Base-by-base conservation (phyloP, 2,113 vertebrate species). In the Sapajus apella region DNA sequence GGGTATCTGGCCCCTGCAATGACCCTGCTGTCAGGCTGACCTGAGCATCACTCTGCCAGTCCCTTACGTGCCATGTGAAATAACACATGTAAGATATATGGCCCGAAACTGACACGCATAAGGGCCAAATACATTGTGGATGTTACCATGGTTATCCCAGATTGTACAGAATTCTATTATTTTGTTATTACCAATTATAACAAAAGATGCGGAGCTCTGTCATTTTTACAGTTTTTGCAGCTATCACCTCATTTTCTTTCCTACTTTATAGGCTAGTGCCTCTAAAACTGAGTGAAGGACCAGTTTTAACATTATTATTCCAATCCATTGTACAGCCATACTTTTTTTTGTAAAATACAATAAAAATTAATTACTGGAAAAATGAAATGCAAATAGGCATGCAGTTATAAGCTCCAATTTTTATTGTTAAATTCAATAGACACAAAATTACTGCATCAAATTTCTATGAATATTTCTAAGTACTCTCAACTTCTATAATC, bases 291-390 rank as follows among this genome's bases (percentile, higher is more conserved):
- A 32, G 32, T 43, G 4, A 87, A 84, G 32, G 73, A 80, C 64
- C 23, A 10, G 18, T 45, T 86, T 56, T 35, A 90, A 20, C 47
- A 43, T 3, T 37, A 47, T 20, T 73, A 68, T 50, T 40, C n/a
- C 37, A 80, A 27, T 18, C 70, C 76, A 4, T 1, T 82, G 68
- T 43, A 61, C 27, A 30, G 32, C 12, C 14, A 58, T 23, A 45
- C 14, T 75, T 80, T 25, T 86, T 75, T 80, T 25, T 86, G 8
- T 50, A 93, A 87, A n/a, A 87, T 40, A 27, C 5, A 45, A 52
- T 70, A 64, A 86, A 93, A 89, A 79, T 92, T 45, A 93, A 86
- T 64, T 56, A 27, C 52, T 82, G 81, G 76, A 79, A 45, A 85
- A 76, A 61, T 40, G 11, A 75, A 75, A 56, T 76, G 40, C 61